Conservation (phyloP, 2,888 invertebrate genomes). For the Portevinia maculata region DNA sequence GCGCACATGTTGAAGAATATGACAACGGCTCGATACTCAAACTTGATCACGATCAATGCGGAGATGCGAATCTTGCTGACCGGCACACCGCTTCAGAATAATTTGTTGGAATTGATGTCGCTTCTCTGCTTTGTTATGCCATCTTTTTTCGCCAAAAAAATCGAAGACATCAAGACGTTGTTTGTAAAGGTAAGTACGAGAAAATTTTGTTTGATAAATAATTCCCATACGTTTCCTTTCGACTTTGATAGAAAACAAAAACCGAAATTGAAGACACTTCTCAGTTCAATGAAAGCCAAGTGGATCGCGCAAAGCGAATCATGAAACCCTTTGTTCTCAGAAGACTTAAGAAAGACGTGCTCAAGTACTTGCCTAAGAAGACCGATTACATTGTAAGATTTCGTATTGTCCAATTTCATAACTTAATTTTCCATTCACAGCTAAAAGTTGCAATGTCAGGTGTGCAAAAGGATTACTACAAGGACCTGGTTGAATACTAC, state of each 20-base stretch:
- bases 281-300: constrained; percentile 94
- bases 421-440: constrained; percentile 73
- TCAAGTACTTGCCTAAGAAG: constrained; percentile 93
- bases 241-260: constrained; percentile 82
- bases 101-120: constrained; percentile 97
- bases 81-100: constrained; percentile 98
- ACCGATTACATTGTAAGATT: constrained; percentile 86
- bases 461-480: constrained; percentile 90
- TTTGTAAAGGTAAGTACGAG: constrained; percentile 93
- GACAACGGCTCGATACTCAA: constrained; percentile 95
- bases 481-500: constrained; percentile 88
- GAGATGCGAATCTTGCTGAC: constrained; percentile 94
- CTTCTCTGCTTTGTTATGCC: constrained; percentile 98
- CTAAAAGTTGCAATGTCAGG: constrained; percentile 87
- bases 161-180: constrained; percentile 92
- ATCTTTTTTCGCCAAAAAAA: constrained; percentile 94
- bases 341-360: constrained; percentile 93
- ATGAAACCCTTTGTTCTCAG: constrained; percentile 98
- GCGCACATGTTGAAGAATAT: constrained; percentile 99
- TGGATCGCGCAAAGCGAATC: constrained; percentile 96
- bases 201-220: too few relatives aligned
- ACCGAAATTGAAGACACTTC: constrained; percentile 86
- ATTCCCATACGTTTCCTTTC: not conserved
- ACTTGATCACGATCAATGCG: constrained; percentile 94
- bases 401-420: not conserved